These are phyloP conservation scores for Muntiacus muntjak DNA, from an alignment of 2,113 vertebrate genomes.

Conservation along the genomic window DNA sequence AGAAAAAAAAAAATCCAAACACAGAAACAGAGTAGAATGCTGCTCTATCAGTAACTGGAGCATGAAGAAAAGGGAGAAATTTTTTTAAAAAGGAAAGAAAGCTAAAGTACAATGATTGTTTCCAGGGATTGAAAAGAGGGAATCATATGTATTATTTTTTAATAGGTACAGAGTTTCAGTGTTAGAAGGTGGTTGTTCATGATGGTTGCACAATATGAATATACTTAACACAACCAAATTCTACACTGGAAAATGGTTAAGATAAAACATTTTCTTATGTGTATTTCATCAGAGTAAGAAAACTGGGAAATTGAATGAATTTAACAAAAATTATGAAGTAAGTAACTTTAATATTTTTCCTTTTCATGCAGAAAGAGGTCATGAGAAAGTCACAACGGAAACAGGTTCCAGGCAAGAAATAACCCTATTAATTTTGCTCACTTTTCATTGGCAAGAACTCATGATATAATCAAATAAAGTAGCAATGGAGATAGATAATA, in stretches of 20 bases:
- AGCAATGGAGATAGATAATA: neutral
- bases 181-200: neutral
- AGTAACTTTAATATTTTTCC: neutral
- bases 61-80: neutral
- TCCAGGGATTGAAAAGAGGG: neutral
- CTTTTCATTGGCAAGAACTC: neutral
- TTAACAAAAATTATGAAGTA: neutral
- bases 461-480: neutral
- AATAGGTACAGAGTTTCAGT: neutral
- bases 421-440: neutral
- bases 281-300: neutral
- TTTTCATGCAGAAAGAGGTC: neutral
- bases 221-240: neutral
- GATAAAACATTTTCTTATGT: neutral
- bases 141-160: neutral
- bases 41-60: neutral
- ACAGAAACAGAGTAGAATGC: neutral
- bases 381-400: neutral
- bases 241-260: neutral
- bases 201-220: neutral
- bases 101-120: neutral
- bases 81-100: neutral
- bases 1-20: neutral
- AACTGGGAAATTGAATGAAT: neutral
- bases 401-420: neutral